Conservation (phyloP, 1,140 invertebrate species). For the Procambarus clarkii region DNA sequence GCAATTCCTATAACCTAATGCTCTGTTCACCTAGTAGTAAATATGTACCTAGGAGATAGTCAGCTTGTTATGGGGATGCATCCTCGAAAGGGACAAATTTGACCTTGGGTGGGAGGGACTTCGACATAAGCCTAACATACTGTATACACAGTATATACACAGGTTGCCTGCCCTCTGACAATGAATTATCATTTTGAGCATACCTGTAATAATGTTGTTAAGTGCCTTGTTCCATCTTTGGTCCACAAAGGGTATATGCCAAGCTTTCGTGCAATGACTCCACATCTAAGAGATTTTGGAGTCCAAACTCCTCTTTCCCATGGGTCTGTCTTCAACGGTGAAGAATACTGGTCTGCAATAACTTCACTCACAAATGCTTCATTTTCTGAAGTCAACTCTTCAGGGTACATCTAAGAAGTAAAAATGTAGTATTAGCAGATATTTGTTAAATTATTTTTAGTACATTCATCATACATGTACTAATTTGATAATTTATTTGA, state of each 20-base stretch:
- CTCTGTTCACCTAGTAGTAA: too few relatives aligned
- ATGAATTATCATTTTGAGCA: slow-evolving; percentile 7
- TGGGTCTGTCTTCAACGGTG: slow-evolving; percentile 77
- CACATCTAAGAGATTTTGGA: slow-evolving; percentile 82
- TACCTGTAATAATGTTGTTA: slow-evolving; percentile 91
- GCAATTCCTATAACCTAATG: too few relatives aligned
- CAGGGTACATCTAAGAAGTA: slow-evolving; percentile 80
- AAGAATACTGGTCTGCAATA: slow-evolving; percentile 79
- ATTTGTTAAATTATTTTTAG: too few relatives aligned
- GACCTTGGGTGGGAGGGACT: neutral
- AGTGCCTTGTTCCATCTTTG: slow-evolving; percentile 87
- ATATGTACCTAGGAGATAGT: too few relatives aligned
- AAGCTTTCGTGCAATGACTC: slow-evolving; percentile 94
- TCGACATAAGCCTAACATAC: slow-evolving; percentile 18
- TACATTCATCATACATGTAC: too few relatives aligned
- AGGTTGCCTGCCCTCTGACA: neutral
- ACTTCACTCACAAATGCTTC: slow-evolving; percentile 88
- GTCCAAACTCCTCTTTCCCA: slow-evolving; percentile 78
- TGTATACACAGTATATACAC: neutral
- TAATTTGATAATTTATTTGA: too few relatives aligned
- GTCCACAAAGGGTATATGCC: slow-evolving; percentile 94
- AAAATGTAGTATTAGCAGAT: neutral
- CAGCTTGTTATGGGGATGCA: too few relatives aligned
- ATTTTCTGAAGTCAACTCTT: slow-evolving; percentile 87
- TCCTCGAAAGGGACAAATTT: too few relatives aligned